phyloP scores from a whole-genome alignment of 2,797 vertebrate species.

The Carduelis carduelis region DNA sequence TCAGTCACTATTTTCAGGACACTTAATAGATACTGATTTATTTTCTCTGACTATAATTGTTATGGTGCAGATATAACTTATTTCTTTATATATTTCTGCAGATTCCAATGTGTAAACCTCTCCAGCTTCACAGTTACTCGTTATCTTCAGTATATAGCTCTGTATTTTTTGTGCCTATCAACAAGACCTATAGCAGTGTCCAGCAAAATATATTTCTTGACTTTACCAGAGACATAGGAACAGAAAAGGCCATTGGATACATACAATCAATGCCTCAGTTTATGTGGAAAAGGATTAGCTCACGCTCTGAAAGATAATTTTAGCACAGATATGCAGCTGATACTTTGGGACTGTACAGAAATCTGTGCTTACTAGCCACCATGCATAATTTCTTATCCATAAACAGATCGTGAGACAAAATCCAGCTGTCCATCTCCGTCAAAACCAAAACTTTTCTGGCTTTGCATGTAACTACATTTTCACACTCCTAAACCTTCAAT shows the following conservation, averaged over 20 bases:
- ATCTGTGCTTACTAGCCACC: not conserved
- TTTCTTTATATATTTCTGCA: not conserved
- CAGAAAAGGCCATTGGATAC: not conserved
- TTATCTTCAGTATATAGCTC: not conserved
- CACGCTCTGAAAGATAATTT: not conserved
- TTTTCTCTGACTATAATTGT: not conserved
- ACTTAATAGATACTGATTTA: not conserved
- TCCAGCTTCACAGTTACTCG: not conserved
- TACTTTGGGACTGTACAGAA: not conserved
- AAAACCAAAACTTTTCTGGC: not conserved
- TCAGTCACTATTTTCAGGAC: not conserved
- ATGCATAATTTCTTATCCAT: not conserved
- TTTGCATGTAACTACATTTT: not conserved
- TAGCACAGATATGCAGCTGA: not conserved
- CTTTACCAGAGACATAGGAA: not conserved
- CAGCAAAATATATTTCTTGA: not conserved
- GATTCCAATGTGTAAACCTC: not conserved
- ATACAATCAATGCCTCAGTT: fast-evolving
- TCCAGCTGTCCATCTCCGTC: not conserved
- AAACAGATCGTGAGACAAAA: not conserved
- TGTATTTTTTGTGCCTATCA: not conserved
- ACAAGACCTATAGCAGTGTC: not conserved
- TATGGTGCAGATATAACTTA: not conserved
- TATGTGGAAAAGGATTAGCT: not conserved
- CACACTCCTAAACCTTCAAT: not conserved